These are phyloP conservation scores for Piezodorus guildinii DNA, from an alignment of 1,140 invertebrate genomes.

Conservation along the genomic window DNA sequence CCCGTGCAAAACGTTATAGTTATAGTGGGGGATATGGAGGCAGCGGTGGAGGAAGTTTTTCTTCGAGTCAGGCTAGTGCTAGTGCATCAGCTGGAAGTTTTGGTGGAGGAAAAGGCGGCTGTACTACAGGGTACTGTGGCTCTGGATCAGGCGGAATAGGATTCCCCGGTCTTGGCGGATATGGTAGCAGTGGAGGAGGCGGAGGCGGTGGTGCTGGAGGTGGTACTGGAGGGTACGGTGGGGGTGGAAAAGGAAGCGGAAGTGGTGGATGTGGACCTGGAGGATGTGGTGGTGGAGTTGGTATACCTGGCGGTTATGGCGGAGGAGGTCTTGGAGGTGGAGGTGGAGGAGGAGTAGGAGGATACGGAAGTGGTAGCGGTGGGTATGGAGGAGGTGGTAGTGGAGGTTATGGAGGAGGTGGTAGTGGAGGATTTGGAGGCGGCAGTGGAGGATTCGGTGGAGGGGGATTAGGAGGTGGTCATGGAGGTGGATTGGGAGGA, in stretches of 20 bases:
- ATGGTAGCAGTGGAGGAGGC: slow-evolving; percentile 13
- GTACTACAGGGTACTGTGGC: background rate
- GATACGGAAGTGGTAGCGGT: background rate
- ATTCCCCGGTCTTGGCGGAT: background rate
- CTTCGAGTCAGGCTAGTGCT: background rate
- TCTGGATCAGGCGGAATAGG: background rate
- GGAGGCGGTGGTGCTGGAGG: background rate
- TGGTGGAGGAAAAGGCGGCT: slow-evolving; percentile 10
- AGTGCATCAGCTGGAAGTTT: slow-evolving; percentile 5
- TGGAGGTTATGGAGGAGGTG: background rate
- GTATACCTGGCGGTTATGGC: background rate
- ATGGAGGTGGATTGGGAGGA: too few species aligned
- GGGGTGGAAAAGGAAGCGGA: background rate
- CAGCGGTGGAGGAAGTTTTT: background rate
- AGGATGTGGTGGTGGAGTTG: background rate
- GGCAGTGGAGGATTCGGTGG: background rate
- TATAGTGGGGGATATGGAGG: background rate
- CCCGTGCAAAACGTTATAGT: background rate
- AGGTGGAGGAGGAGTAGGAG: slow-evolving; percentile 6
- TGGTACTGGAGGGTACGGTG: background rate
- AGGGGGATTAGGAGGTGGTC: too few species aligned
- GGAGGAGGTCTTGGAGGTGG: slow-evolving; percentile 13
- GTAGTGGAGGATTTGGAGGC: slow-evolving; percentile 2
- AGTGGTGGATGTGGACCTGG: background rate
- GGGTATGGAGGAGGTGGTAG: slow-evolving; percentile 1